Base-by-base conservation (phyloP, 1,140 invertebrate genomes). In the Drosophila seguyi region DNA sequence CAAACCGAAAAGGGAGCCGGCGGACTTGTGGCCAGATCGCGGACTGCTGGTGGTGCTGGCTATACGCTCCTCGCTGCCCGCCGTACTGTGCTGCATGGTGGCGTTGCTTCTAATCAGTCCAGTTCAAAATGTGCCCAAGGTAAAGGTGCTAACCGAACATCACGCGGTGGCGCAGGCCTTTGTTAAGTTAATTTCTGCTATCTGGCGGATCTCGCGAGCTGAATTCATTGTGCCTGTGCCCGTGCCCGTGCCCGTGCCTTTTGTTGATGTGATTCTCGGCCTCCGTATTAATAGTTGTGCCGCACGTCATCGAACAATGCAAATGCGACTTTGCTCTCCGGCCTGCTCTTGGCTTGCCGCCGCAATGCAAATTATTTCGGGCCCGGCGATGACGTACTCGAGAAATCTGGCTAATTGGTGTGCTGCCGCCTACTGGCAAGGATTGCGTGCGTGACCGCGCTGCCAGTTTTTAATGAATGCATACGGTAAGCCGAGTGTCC, bases 21-120 rank as follows among this genome's bases (percentile, higher is more conserved):
- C 71, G 20, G 81, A 48, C 41, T 92, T 91, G 31, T 80, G 73
- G 5, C 76, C 66, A 5, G 83, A 75, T 1, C 90, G 67, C 10
- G 90, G 90, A 42, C 91, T 92, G 67, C 75, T 81, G 11, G 67
- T 75, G n/a, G 76, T 65, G 65, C 77, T 86, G 13, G 80, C 77
- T 8, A 92, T 90, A 29, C 91, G 82, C 56, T 92, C 91, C 41
- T 92, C 91, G 59, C 91, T 91, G 50, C 72, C 86, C 25, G 67
- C 47, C 8, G 25, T 59, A 36, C 74, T 78, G 38, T 80, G 66
- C 60, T 90, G 78, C 85, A 90, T 90, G 47, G 4, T 69, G 62
- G 25, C 60, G 38, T 14, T 4, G 22, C 41, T 53, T 13, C 22
- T 45, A 42, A 18, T 50, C 29, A 22, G 31, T 29, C 25, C 22